A percentile compares a stretch with the other conserved stretches of the same genome.
These are phyloP conservation scores for Typhlichthys subterraneus DNA, from an alignment of 2,797 vertebrate genomes.

Conservation along the genomic window DNA sequence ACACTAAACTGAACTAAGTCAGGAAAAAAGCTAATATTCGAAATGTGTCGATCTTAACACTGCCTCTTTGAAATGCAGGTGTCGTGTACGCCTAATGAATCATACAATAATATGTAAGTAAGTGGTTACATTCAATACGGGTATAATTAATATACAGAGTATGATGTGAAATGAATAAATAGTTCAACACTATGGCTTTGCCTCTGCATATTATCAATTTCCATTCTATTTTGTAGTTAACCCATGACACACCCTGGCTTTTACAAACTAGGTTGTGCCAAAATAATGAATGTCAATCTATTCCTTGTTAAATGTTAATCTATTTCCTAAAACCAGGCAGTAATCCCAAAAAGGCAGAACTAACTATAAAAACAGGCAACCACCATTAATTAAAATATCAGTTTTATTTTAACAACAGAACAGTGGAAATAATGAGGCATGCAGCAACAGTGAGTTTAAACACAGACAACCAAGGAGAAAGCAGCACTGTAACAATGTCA, in stretches of 20 bases:
- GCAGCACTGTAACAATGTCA: conserved; percentile 47
- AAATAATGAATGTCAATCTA: not conserved
- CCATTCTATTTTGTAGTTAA: not conserved
- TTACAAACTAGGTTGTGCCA: not conserved
- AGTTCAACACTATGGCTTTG: conserved; percentile 4
- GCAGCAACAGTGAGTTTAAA: conserved; percentile 50
- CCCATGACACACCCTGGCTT: too few relatives aligned
- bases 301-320: not conserved
- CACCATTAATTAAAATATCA: conserved; percentile 6
- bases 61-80: conserved; percentile 22
- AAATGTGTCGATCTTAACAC: conserved; percentile 35
- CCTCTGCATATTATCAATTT: not conserved
- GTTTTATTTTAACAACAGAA: conserved; percentile 41
- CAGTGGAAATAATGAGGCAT: conserved; percentile 40
- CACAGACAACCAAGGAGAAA: conserved; percentile 33
- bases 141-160: conserved; percentile 12
- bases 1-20: conserved; percentile 22
- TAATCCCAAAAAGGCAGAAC: conserved; percentile 32
- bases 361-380: conserved; percentile 33
- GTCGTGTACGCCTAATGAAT: conserved; percentile 12
- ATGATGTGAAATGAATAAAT: conserved; percentile 42
- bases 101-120: not conserved
- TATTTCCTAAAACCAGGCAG: not conserved
- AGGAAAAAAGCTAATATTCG: conserved; percentile 11
- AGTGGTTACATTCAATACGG: conserved; percentile 1